Base-by-base conservation (phyloP, 2,797 vertebrate genomes). In the Falco concolor region DNA sequence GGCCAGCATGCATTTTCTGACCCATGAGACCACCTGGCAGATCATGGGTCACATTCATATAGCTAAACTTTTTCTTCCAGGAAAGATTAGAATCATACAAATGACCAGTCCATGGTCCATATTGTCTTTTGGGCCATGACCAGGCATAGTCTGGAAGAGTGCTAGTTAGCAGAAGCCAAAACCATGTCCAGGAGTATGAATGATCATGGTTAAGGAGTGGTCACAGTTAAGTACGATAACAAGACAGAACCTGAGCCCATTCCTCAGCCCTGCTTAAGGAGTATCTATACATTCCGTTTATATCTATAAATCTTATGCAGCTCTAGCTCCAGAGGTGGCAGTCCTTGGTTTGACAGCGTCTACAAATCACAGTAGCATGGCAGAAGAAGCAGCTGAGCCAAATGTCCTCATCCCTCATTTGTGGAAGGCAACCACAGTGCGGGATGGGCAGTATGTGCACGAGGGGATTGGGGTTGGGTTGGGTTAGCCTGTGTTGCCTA, bases 371-470 rank as follows among this genome's bases (percentile, higher is more conserved):
- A 4, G 45, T 19, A 25, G 34, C 18, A 10, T 36, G 38, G 27
- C 68, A 77, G 68, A 85, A 56, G 61, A 84, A 73, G 38, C 40
- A 82, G 67, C 45, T 65, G 65, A 95, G 50, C 28, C 45, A 72
- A 50, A 40, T 22, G 20, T 12, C 19, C 21, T 89, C 25, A 28
- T 60, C n/a, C 32, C 30, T 81, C n/a, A 10, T 60, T 63, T 89
- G 45, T 75, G 57, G 28, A 68, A 60, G 45, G 52, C 70, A 63
- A 2, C 59, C 23, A 49, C 49, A 32, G 44, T 13, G 30, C 38
- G 16, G 27, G 42, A 30, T 50, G 63, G n/a, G 45, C 67, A 8
- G 0, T 42, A 8, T 20, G 13, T 50, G 60, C 36, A 28, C 0
- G 0, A 49, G 47, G 44, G 36, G 27, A 7, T 40, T 64, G 6